Evolutionary conservation across 2,888 invertebrate genomes (phyloP).

Genomic region (Stenolophus ochropezus): DNA sequence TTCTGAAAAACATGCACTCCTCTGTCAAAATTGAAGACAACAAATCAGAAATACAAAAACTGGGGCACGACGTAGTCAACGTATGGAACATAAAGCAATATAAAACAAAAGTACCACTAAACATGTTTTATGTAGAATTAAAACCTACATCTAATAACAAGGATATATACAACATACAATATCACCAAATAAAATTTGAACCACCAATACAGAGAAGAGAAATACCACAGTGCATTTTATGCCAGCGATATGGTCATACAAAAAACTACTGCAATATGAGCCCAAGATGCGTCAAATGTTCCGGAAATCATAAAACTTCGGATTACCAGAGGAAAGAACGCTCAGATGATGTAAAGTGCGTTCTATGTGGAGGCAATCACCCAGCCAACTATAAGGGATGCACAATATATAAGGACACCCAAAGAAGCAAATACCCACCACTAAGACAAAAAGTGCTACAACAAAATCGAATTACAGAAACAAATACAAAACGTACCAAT

Average conservation of each 20-base stretch:
- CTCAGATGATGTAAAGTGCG: not conserved
- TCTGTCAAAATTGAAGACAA: not conserved
- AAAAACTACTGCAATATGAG: not conserved
- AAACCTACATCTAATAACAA: not conserved
- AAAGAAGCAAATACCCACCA: not conserved
- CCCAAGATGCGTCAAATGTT: not conserved
- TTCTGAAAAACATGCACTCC: not conserved
- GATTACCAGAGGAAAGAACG: not conserved
- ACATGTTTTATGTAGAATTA: not conserved
- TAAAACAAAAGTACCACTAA: not conserved
- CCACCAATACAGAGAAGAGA: not conserved
- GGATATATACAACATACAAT: not conserved
- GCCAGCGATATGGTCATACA: not conserved
- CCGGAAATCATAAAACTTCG: not conserved
- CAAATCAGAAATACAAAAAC: not conserved
- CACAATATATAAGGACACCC: not conserved
- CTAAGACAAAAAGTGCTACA: not conserved
- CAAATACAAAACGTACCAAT: no score
- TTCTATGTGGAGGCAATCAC: not conserved
- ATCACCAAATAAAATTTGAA: not conserved
- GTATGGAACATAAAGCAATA: not conserved
- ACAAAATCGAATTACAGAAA: not conserved
- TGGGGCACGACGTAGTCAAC: not conserved
- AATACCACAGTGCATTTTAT: not conserved
- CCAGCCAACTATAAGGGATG: not conserved